These are phyloP conservation scores for Datnioides undecimradiatus DNA, from an alignment of 2,113 vertebrate species.

Conservation along the genomic window DNA sequence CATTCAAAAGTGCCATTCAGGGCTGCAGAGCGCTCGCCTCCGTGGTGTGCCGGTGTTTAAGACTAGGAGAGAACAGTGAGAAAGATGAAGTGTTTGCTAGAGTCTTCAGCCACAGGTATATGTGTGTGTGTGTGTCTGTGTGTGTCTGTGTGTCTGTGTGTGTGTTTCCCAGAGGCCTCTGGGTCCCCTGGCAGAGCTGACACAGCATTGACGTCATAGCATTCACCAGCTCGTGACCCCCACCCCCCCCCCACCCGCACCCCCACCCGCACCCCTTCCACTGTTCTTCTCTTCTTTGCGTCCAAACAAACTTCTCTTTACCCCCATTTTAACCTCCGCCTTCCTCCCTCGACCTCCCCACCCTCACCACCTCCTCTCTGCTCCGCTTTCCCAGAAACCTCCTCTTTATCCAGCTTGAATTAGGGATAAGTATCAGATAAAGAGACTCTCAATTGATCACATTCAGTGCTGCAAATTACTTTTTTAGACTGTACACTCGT, in stretches of 20 bases:
- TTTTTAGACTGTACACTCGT: background rate
- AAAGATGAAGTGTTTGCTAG: conserved; percentile 17
- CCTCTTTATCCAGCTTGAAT: background rate
- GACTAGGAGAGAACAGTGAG: background rate
- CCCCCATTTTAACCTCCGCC: conserved; percentile 13
- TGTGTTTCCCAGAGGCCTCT: conserved; percentile 44
- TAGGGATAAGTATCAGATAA: background rate
- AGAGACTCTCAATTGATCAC: too few relatives aligned
- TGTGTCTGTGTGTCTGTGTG: conserved; percentile 41
- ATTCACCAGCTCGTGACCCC: conserved; percentile 34
- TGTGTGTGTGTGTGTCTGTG: conserved; percentile 8
- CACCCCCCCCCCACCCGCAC: background rate
- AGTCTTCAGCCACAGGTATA: conserved; percentile 45
- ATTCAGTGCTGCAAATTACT: too few relatives aligned
- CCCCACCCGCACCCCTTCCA: background rate
- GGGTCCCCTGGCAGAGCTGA: conserved; percentile 32
- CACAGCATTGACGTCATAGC: conserved; percentile 72
- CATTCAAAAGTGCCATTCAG: conserved; percentile 13
- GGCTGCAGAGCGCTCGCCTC: background rate
- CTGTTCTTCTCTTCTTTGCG: conserved; percentile 46
- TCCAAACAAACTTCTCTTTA: conserved; percentile 42
- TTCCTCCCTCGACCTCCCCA: background rate
- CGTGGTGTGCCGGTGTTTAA: conserved; percentile 4
- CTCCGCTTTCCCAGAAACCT: conserved; percentile 54
- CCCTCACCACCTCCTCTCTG: background rate